Conservation (phyloP, 1,140 invertebrate genomes). For the silkworm (Bombyx mori) region ASM3026992v2 NC_085110.1:17103001-17103500, state of each 20-base stretch:
- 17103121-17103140: not conserved
- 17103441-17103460: constrained; percentile 49
- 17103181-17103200: not conserved
- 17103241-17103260: too few relatives aligned
- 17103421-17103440: constrained; percentile 47
- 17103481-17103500: too few relatives aligned
- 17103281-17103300: too few relatives aligned
- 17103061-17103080: constrained; percentile 3
- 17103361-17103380: constrained; percentile 30
- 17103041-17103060: constrained; percentile 7
- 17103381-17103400: constrained; percentile 38
- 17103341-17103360: too few relatives aligned
- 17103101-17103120: too few relatives aligned
- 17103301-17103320: constrained; percentile 14
- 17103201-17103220: not conserved
- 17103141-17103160: not conserved
- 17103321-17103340: constrained; percentile 4
- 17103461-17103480: not conserved
- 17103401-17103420: constrained; percentile 58
- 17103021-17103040: constrained; percentile 6
- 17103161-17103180: not conserved
- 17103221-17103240: not conserved
- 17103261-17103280: too few relatives aligned
- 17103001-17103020: too few relatives aligned
- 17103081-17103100: not conserved